These are phyloP conservation scores for Tupaia chinensis DNA, from an alignment of 2,113 vertebrate genomes.

Conservation along the genomic window DNA sequence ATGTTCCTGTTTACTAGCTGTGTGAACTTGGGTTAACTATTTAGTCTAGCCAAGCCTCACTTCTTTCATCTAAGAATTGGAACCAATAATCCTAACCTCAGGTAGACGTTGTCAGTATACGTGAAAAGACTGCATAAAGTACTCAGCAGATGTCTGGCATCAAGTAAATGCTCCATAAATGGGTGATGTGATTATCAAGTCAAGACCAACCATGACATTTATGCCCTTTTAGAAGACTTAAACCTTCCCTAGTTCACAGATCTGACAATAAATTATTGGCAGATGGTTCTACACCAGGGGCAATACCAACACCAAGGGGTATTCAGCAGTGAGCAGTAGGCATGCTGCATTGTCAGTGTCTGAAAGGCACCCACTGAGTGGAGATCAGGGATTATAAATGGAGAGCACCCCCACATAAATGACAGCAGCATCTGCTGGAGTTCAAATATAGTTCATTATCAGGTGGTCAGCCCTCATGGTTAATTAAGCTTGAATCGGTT, in stretches of 20 bases:
- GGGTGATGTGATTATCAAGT: background rate
- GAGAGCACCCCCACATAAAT: background rate
- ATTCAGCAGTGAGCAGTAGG: background rate
- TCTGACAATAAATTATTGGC: background rate
- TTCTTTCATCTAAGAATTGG: background rate
- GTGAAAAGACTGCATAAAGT: background rate
- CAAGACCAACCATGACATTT: background rate
- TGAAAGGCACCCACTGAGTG: background rate
- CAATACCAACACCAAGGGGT: background rate
- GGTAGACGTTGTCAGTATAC: background rate
- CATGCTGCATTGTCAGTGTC: background rate
- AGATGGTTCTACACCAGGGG: background rate
- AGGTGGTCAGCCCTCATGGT: background rate
- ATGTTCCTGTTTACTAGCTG: background rate
- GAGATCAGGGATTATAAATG: background rate
- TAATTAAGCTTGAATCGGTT: background rate
- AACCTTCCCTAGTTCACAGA: background rate
- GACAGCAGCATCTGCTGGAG: background rate
- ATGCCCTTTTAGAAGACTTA: background rate
- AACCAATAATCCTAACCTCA: background rate
- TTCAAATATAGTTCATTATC: background rate
- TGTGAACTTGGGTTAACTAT: background rate
- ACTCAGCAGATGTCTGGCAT: background rate
- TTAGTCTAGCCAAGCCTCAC: background rate
- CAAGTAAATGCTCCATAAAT: background rate